A percentile compares a stretch with the other conserved stretches of the same genome.
phyloP scores from a whole-genome alignment of 2,888 invertebrate species.

The Dynastes hyllus region DNA sequence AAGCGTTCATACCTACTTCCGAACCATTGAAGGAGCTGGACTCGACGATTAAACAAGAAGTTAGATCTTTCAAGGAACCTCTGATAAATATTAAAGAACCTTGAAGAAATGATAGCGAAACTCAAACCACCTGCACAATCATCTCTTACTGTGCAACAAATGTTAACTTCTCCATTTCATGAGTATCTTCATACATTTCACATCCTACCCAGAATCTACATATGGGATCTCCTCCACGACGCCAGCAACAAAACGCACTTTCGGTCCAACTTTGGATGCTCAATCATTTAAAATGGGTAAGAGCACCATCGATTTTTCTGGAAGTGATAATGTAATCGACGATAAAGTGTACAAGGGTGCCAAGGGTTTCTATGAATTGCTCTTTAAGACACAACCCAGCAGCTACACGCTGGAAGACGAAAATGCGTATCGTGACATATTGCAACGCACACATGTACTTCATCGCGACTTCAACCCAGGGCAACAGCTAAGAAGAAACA shows the following conservation, averaged over 20 bases:
- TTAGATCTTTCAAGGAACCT: background rate
- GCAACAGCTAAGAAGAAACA: constrained; percentile 42
- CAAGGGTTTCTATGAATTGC: constrained; percentile 50
- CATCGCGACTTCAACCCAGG: constrained; percentile 32
- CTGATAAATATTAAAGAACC: background rate
- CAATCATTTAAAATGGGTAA: constrained; percentile 38
- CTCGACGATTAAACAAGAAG: background rate
- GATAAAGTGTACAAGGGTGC: no score
- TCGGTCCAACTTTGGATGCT: background rate
- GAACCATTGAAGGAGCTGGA: constrained; percentile 21
- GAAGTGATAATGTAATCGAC: no score
- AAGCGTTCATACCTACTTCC: constrained; percentile 5
- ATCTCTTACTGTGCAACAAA: background rate
- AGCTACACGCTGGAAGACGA: constrained; percentile 32
- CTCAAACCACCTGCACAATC: background rate
- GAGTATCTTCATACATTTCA: background rate
- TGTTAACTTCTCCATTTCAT: background rate
- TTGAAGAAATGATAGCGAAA: background rate
- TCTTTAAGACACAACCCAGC: constrained; percentile 51
- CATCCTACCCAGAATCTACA: background rate
- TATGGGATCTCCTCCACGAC: background rate
- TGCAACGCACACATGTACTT: constrained; percentile 32
- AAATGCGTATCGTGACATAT: constrained; percentile 48
- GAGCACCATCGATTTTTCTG: background rate
- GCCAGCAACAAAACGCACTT: constrained; percentile 5